These are phyloP conservation scores for Dysmachus trigonus DNA, from an alignment of 2,888 invertebrate species.

Conservation along the genomic window DNA sequence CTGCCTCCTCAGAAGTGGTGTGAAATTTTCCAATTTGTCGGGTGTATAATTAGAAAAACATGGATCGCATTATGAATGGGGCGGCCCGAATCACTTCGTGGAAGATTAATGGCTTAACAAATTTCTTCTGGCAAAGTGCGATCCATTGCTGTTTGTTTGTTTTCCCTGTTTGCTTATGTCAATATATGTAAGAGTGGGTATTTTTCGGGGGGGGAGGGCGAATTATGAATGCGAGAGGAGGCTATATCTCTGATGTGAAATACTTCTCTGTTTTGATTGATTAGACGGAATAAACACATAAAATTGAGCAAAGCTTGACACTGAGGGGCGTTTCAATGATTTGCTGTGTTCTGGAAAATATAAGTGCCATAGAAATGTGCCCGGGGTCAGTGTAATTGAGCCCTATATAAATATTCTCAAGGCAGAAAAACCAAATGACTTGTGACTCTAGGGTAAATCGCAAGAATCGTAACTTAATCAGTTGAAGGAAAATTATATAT, in stretches of 20 bases:
- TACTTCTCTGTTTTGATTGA: neutral
- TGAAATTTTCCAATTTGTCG: conserved; percentile 44
- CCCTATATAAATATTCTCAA: neutral
- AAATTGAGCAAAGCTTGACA: neutral
- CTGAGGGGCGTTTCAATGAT: neutral
- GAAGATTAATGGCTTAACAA: conserved; percentile 38
- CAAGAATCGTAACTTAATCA: neutral
- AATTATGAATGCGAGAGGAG: neutral
- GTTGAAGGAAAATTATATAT: neutral
- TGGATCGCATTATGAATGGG: conserved; percentile 26
- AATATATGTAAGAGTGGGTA: neutral
- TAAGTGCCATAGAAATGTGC: neutral
- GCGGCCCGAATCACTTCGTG: conserved; percentile 2
- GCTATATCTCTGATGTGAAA: neutral
- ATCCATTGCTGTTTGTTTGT: neutral
- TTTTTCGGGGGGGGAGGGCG: neutral
- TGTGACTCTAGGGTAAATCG: neutral
- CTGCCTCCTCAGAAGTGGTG: conserved; percentile 13
- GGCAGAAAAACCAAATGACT: neutral
- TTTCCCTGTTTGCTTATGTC: neutral
- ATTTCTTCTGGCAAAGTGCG: conserved; percentile 16
- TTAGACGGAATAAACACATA: neutral
- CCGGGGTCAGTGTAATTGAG: neutral
- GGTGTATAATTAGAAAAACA: conserved; percentile 44
- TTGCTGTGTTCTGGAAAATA: neutral